Percentiles rank a stretch among this genome's conserved stretches.
Conservation (phyloP, 2,797 vertebrate genomes). For the Cyclura pinguis region DNA sequence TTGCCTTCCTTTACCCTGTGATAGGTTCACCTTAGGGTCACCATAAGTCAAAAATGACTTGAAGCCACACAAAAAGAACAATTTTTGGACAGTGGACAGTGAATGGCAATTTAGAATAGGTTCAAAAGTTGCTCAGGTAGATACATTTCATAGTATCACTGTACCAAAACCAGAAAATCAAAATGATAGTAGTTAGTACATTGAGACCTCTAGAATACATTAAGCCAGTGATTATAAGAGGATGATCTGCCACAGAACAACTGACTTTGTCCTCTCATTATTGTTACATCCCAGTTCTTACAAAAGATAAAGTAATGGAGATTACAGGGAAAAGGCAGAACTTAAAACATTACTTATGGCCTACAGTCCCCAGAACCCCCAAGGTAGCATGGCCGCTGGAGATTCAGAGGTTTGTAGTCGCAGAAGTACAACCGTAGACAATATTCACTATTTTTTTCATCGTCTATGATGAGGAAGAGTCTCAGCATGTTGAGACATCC, state of each 20-base stretch:
- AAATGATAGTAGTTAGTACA: not conserved
- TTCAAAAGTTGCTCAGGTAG: slow-evolving; percentile 7
- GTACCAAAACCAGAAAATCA: slow-evolving; percentile 13
- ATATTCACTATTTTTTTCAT: too few relatives aligned
- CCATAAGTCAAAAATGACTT: too few relatives aligned
- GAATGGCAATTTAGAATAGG: not conserved
- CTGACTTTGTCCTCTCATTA: not conserved
- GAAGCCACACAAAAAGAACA: too few relatives aligned
- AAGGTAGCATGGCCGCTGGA: too few relatives aligned
- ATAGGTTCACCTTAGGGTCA: too few relatives aligned
- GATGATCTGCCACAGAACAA: not conserved
- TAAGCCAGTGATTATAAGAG: not conserved
- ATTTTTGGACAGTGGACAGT: not conserved
- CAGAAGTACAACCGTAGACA: too few relatives aligned
- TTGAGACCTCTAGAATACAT: not conserved
- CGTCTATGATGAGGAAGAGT: too few relatives aligned
- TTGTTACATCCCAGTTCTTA: not conserved
- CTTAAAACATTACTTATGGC: too few relatives aligned
- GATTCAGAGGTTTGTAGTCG: too few relatives aligned
- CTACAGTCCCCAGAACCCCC: too few relatives aligned
- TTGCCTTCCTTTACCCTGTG: not conserved
- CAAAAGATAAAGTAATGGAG: not conserved
- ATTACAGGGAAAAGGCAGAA: too few relatives aligned
- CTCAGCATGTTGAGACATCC: too few relatives aligned
- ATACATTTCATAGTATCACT: not conserved